Base-by-base conservation (phyloP, 2,797 vertebrate genomes). In the Scyliorhinus canicula region DNA sequence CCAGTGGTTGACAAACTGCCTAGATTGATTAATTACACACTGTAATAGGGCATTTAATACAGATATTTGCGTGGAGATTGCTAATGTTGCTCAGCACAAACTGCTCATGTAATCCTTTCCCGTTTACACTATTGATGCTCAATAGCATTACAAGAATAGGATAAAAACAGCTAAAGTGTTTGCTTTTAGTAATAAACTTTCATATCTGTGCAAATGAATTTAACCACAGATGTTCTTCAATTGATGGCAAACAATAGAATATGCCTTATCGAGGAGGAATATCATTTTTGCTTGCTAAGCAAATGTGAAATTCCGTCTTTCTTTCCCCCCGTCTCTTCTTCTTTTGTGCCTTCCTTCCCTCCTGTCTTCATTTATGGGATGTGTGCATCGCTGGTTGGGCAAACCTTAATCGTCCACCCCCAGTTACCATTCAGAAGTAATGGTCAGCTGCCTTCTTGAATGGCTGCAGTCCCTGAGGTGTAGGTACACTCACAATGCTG, bases 71-170 rank as follows among this genome's bases (percentile, higher is more conserved):
- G 19, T 82, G 40, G 21, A 82, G 77, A 8, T 14, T 82, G 40
- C 19, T 47, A 82, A 82, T 47, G 40, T 26, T 82, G 77, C 19
- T 47, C 19, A 47, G 40, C 40, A 47, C 21, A 82, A 40, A 44
- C 19, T 44, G 77, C 16, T 35, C 35, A n/a, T 82, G 40, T 4
- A 8, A 7, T 47, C 26, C 24, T 24, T 24, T 7, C 77, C 8
- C 24, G 40, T 82, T 82, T 82, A 82, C 47, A 24, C 40, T 24
- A 24, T 44, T 44, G 19, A 2, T 44, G 77, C 21, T 19, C 47
- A 31, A 31, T 55, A 95, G 0, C 69, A n/a, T 96, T 96, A 94
- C 95, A 95, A 50, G 96, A 96, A 96, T n/a, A 86, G 94, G 67
- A 84, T 95, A 71, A 95, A 96, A 47, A 11, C 21, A 95, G 60